Conservation (phyloP, 2,888 invertebrate species). For the Diadegma fenestrale region DNA sequence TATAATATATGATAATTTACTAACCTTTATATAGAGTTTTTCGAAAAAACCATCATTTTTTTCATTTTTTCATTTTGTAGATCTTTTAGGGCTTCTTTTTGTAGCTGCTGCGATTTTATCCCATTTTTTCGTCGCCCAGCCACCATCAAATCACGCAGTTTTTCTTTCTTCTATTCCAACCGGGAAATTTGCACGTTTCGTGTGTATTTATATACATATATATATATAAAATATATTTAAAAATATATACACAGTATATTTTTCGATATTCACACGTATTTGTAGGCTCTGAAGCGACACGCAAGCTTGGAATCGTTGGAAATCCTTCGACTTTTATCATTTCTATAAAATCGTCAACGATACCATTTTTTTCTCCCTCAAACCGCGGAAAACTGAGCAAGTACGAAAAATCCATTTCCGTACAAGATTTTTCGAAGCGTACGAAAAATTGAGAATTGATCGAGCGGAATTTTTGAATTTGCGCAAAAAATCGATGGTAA, state of each 20-base stretch:
- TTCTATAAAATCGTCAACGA: background rate
- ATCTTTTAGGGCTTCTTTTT: slow-evolving; percentile 47
- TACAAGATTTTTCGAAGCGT: too few species aligned
- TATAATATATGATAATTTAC: slow-evolving; percentile 51
- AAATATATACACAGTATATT: slow-evolving; percentile 24
- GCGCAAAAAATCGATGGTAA: too few species aligned
- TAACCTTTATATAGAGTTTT: slow-evolving; percentile 55
- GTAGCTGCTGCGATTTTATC: background rate
- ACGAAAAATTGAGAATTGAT: too few species aligned
- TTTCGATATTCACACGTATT: slow-evolving; percentile 41
- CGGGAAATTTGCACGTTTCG: slow-evolving; percentile 6
- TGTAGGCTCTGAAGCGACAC: background rate
- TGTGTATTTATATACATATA: slow-evolving; percentile 19
- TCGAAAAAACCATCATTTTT: slow-evolving; percentile 14
- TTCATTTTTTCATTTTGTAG: slow-evolving; percentile 47
- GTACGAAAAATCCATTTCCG: too few species aligned
- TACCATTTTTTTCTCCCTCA: background rate
- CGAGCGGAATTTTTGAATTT: too few species aligned
- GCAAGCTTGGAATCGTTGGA: background rate
- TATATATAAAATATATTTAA: slow-evolving; percentile 33
- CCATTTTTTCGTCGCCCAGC: slow-evolving; percentile 29
- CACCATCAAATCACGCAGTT: slow-evolving; percentile 19
- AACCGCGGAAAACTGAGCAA: background rate
- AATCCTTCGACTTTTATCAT: background rate
- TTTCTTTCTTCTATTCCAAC: slow-evolving; percentile 18